These are phyloP conservation scores for Notolepis coatsorum DNA, from an alignment of 2,797 vertebrate genomes.

Conservation along the genomic window DNA sequence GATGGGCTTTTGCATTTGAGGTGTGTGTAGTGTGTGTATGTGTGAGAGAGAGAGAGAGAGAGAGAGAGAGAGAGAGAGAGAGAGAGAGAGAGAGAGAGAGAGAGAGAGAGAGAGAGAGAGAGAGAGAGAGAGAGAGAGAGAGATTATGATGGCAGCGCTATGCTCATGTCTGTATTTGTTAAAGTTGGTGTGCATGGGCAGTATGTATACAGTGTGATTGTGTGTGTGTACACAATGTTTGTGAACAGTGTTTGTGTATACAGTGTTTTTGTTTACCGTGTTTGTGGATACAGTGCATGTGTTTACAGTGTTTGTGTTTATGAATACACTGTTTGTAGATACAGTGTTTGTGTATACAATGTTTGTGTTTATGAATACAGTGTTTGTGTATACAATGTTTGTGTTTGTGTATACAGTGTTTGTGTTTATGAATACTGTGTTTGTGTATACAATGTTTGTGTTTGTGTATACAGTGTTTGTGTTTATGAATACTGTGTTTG, in stretches of 20 bases:
- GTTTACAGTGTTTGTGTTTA: too few relatives aligned
- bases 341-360: too few relatives aligned
- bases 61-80: background rate
- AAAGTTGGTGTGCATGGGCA: too few relatives aligned
- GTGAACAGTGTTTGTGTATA: background rate
- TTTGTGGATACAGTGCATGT: conserved; percentile 44
- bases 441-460: too few relatives aligned
- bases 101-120: background rate
- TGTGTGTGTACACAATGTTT: background rate
- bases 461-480: too few relatives aligned
- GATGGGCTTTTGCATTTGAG: background rate
- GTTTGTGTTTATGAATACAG: too few relatives aligned
- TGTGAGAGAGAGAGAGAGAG: background rate
- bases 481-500: too few relatives aligned
- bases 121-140: background rate
- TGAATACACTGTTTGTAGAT: too few relatives aligned
- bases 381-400: too few relatives aligned
- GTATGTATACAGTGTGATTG: background rate
- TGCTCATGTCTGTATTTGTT: too few relatives aligned
- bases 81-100: background rate
- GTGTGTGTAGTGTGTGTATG: background rate
- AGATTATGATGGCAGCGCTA: background rate
- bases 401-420: too few relatives aligned
- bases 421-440: too few relatives aligned
- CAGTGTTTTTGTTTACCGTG: conserved; percentile 13